phyloP scores from a whole-genome alignment of 1,140 invertebrate species.

The Brachionus asplanchnoidis region DNA sequence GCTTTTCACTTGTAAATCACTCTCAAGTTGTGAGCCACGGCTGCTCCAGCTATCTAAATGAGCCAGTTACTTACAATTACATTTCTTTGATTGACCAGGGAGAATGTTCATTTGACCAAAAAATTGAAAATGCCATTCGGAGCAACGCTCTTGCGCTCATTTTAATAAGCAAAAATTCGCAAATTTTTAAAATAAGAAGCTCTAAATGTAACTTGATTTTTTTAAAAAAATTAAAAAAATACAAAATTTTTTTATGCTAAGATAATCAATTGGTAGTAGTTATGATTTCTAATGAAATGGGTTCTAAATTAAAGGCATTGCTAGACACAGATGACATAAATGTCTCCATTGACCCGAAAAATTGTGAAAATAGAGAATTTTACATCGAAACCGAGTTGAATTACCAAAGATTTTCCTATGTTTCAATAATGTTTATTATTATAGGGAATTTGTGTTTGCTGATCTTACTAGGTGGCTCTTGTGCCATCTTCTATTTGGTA shows the following conservation, averaged over 20 bases:
- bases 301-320: not conserved
- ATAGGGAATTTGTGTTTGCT: conserved; percentile 16
- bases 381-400: conserved; percentile 2
- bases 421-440: conserved; percentile 25
- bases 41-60: not conserved
- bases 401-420: not conserved
- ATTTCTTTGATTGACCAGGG: not conserved
- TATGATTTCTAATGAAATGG: conserved; percentile 11
- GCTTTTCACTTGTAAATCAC: not conserved
- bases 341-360: conserved; percentile 7
- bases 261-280: not conserved
- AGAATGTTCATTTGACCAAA: not conserved
- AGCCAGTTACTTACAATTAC: not conserved
- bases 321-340: not conserved
- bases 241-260: not conserved
- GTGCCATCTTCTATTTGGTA: not conserved
- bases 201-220: not conserved
- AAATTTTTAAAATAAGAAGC: conserved; percentile 8
- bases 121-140: not conserved
- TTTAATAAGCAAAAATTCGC: conserved; percentile 12
- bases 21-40: not conserved
- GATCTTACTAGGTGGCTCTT: not conserved
- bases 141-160: not conserved
- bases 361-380: conserved; percentile 21
- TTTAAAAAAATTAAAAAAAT: not conserved